A percentile compares a stretch with the other conserved stretches of the same genome.
Evolutionary conservation across 2,888 invertebrate species (phyloP).

Genomic region (Hirtodrosophila cameraria): DNA sequence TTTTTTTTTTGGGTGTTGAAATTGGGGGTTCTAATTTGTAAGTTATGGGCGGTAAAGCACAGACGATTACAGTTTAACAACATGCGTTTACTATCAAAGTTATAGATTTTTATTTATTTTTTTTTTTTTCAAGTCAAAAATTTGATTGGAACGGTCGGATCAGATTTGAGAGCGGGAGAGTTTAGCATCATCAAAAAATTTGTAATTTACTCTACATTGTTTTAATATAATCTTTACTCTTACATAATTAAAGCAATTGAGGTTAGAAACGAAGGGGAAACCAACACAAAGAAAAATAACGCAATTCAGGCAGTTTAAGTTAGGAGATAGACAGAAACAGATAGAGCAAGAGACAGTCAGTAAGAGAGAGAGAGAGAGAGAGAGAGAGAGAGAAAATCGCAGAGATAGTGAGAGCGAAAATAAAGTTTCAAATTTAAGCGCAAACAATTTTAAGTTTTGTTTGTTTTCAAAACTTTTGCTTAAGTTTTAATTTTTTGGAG

Average conservation of each 20-base stretch:
- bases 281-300: conserved; percentile 3
- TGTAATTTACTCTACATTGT: not conserved
- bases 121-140: not conserved
- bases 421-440: conserved; percentile 3
- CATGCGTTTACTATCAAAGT: conserved; percentile 43
- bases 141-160: conserved; percentile 8
- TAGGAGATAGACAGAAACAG: conserved; percentile 4
- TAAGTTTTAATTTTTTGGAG: not conserved
- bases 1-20: too few relatives aligned
- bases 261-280: conserved; percentile 18
- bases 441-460: conserved; percentile 13
- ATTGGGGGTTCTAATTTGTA: too few relatives aligned
- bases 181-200: conserved; percentile 14
- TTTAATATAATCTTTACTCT: conserved; percentile 13
- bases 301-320: not conserved
- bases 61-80: conserved; percentile 27
- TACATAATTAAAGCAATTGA: conserved; percentile 9
- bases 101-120: conserved; percentile 5
- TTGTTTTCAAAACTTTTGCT: conserved; percentile 15
- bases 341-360: conserved; percentile 15
- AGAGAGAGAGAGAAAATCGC: conserved; percentile 5
- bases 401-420: conserved; percentile 1
- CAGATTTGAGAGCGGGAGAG: conserved; percentile 9
- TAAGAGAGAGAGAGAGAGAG: conserved; percentile 18
- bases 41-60: too few relatives aligned